Conservation (phyloP, 2,113 vertebrate species). For the Puntigrus tetrazona region DNA sequence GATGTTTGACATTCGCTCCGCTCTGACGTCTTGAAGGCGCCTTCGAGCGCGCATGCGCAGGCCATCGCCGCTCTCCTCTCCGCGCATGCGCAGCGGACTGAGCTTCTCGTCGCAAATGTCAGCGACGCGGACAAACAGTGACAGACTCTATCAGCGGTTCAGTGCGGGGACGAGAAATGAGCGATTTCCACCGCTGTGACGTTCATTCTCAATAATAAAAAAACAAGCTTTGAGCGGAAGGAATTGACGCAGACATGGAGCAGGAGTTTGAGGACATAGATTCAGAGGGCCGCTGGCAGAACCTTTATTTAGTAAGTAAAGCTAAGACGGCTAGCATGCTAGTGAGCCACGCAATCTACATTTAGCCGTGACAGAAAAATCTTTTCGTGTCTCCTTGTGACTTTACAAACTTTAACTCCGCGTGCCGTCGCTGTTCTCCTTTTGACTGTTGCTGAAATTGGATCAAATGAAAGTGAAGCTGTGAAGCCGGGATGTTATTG, state of each 20-base stretch:
- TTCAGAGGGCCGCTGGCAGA: constrained; percentile 84
- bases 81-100: background rate
- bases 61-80: background rate
- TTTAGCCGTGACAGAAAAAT: background rate
- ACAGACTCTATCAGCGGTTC: background rate
- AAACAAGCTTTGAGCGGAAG: background rate
- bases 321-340: constrained; percentile 47
- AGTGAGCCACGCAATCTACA: background rate
- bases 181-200: background rate
- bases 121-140: constrained; percentile 30
- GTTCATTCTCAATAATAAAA: background rate
- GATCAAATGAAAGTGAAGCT: constrained; percentile 13
- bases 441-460: background rate
- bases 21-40: background rate
- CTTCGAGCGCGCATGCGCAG: constrained; percentile 5
- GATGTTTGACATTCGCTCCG: background rate
- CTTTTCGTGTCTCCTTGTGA: background rate
- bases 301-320: constrained; percentile 86
- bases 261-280: constrained; percentile 85
- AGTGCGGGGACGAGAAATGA: constrained; percentile 21
- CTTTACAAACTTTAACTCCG: background rate
- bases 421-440: background rate
- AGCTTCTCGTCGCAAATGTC: constrained; percentile 45
- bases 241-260: constrained; percentile 71
- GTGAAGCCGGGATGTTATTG: background rate